These are phyloP conservation scores for Oryzias sinensis DNA, from an alignment of 2,797 vertebrate species.

Conservation along the genomic window DNA sequence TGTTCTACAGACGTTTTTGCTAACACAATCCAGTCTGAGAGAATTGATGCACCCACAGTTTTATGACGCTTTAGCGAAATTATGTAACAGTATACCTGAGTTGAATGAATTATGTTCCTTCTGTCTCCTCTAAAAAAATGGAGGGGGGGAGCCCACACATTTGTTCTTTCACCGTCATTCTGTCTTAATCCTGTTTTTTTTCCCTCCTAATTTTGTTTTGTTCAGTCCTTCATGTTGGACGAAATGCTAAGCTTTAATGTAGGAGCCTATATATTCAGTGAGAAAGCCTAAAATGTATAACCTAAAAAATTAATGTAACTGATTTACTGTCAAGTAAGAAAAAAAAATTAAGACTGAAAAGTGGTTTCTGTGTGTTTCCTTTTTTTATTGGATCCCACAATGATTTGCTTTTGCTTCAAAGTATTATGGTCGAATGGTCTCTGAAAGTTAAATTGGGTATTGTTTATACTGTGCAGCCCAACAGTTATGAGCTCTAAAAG, in stretches of 20 bases:
- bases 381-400: constrained; percentile 62
- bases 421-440: constrained; percentile 52
- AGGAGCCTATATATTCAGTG: constrained; percentile 86
- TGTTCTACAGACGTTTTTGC: constrained; percentile 68
- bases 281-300: constrained; percentile 86
- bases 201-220: constrained; percentile 59
- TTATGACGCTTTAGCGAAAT: constrained; percentile 72
- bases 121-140: constrained; percentile 39
- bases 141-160: constrained; percentile 50
- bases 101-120: constrained; percentile 61
- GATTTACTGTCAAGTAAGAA: constrained; percentile 78
- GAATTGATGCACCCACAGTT: constrained; percentile 67
- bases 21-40: constrained; percentile 79
- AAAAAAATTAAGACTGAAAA: constrained; percentile 73
- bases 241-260: constrained; percentile 87
- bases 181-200: constrained; percentile 59
- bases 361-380: constrained; percentile 77
- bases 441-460: constrained; percentile 14
- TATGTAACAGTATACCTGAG: constrained; percentile 62
- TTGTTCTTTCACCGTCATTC: constrained; percentile 72
- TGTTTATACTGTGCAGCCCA: too few relatives aligned
- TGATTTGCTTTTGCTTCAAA: constrained; percentile 76
- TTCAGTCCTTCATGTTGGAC: constrained; percentile 70
- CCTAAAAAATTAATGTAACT: constrained; percentile 79
- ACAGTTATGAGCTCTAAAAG: constrained; percentile 20